Conservation (phyloP, 1,140 invertebrate species). For the Meloidogyne chitwoodi region DNA sequence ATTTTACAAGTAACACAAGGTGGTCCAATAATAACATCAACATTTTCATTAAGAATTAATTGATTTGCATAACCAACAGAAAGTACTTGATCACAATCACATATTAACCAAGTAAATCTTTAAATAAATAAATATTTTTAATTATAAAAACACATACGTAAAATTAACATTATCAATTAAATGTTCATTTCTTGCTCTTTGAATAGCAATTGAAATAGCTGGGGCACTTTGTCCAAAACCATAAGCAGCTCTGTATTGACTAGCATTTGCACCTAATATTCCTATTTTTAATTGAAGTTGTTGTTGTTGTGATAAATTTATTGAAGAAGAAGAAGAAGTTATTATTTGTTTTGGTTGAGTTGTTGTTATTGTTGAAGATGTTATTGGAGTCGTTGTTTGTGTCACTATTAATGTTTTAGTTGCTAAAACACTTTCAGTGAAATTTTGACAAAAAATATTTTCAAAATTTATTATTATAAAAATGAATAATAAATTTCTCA, state of each 20-base stretch:
- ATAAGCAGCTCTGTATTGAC: conserved; percentile 20
- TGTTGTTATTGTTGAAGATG: neutral
- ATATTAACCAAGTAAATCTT: conserved; percentile 36
- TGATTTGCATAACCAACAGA: conserved; percentile 35
- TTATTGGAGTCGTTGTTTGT: neutral
- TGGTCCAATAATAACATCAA: conserved; percentile 40
- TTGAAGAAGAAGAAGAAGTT: neutral
- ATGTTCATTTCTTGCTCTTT: conserved; percentile 11
- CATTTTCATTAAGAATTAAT: conserved; percentile 28
- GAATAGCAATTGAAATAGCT: conserved; percentile 33
- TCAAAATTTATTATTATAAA: neutral
- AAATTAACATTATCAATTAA: conserved; percentile 39
- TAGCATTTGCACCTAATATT: conserved; percentile 34
- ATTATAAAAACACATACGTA: conserved; percentile 19
- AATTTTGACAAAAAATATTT: neutral
- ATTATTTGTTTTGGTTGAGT: neutral
- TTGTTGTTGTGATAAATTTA: neutral
- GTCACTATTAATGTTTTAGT: neutral
- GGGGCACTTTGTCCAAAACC: conserved; percentile 43
- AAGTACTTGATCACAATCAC: conserved; percentile 33
- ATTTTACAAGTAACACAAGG: conserved; percentile 33
- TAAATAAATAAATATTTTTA: neutral
- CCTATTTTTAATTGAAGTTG: conserved; percentile 25
- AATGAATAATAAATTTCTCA: neutral
- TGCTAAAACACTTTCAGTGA: neutral